Conservation (phyloP, 37 sponge, comb jelly and placozoan species). For the Amphimedon queenslandica region DNA sequence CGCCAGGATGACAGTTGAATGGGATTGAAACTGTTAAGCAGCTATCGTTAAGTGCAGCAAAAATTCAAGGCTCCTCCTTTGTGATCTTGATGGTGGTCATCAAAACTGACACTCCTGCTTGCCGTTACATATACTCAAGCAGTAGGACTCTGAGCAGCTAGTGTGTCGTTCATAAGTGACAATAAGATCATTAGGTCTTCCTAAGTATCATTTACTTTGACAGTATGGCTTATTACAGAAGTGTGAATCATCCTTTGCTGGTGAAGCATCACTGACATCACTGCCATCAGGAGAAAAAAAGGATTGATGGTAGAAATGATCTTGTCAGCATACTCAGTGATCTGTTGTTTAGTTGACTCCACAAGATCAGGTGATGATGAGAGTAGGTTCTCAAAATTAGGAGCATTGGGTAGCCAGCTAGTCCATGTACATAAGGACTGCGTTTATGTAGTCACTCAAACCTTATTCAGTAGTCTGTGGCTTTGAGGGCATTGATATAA, state of each 20-base stretch:
- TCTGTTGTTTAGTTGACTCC: background rate
- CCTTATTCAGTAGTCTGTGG: conserved; percentile 52
- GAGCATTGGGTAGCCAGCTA: conserved; percentile 52
- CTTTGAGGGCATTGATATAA: conserved; percentile 37
- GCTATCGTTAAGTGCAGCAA: conserved; percentile 42
- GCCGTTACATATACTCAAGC: conserved; percentile 1
- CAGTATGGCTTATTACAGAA: conserved; percentile 22
- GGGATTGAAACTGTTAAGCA: conserved; percentile 43
- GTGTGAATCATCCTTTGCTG: conserved; percentile 24
- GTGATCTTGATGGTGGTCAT: background rate
- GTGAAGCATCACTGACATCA: conserved; percentile 29
- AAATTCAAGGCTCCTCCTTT: conserved; percentile 1
- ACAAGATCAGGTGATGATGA: background rate
- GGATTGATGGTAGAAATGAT: conserved; percentile 30
- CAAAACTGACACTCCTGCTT: conserved; percentile 2
- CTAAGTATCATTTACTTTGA: conserved; percentile 2
- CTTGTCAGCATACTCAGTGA: conserved; percentile 12
- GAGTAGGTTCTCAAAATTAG: conserved; percentile 24
- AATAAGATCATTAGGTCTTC: conserved; percentile 29
- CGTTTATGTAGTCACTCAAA: conserved; percentile 64
- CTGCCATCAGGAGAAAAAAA: conserved; percentile 16
- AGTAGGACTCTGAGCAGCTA: conserved; percentile 35
- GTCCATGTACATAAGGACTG: conserved; percentile 58
- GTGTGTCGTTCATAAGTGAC: conserved; percentile 56
- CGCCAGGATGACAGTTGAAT: conserved; percentile 47